Evolutionary conservation across 2,888 invertebrate genomes (phyloP), one percentile per base, ranked within the genome.

Genomic region (Poecilobothrus nobilitatus): DNA sequence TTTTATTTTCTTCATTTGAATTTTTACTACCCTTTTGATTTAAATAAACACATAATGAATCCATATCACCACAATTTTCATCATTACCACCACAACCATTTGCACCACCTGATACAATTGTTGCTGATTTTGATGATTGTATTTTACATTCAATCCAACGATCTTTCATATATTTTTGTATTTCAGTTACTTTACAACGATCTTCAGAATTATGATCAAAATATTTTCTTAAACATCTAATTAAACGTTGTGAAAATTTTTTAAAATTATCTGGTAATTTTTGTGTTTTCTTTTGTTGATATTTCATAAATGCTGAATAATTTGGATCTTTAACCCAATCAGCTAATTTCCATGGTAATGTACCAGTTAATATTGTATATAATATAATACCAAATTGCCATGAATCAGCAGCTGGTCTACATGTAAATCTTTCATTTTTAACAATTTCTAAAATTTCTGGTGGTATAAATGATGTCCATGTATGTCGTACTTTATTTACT

Each of bases 311-410:
- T 37, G 82, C 87, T 9, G 86, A 84, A 77, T 89, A 90, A 66
- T 87, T 87, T 2, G 86, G 83, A 78, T 92, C 91, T 77, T 89
- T 88, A 74, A 90, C 89, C 76, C 88, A 86, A 75, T 91, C 89
- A 1, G 90, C 89, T 63, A 85, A 84, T 73, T 86, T 85, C 89
- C 90, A 91, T 0, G 90, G 90, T 18, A 88, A 86, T 68, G 84
- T 87, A 1, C 91, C 90, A 1, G 89, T 89, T 66, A 92, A 80
- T 65, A 81, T 78, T 69, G 80, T 78, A 69, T 78, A 82, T 71
- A 82, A 71, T 62, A 82, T 76, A 72, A 92, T 88, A 7, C 89
- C 91, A 72, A 91, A 86, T 73, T 91, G 90, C 91, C 91, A 92
- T 44, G 89, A 87, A 77, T 92, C 92, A 20, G 87, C 86, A 66